These are phyloP conservation scores for Cyrtonyx montezumae DNA, from an alignment of 2,113 vertebrate species.

Conservation along the genomic window DNA sequence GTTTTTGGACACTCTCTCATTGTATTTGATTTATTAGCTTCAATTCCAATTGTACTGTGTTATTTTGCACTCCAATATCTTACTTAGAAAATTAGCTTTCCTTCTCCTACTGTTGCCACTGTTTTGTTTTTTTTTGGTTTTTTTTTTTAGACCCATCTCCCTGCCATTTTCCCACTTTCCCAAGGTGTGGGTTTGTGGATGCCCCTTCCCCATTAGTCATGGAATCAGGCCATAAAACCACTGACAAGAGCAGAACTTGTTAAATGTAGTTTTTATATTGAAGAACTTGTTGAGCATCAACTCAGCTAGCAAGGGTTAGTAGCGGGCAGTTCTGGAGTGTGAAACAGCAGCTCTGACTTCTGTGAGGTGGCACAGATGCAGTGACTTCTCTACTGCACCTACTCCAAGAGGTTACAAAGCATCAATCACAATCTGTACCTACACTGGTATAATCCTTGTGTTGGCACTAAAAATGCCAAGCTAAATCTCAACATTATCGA, in stretches of 20 bases:
- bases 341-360: background rate
- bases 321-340: background rate
- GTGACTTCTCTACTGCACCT: background rate
- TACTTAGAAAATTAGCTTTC: too few relatives aligned
- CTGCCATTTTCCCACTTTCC: too few relatives aligned
- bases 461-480: background rate
- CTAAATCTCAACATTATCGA: constrained; percentile 30
- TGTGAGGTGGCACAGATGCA: background rate
- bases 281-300: background rate
- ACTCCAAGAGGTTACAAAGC: background rate
- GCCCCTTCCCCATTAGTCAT: too few relatives aligned
- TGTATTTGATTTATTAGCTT: too few relatives aligned
- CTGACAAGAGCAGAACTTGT: background rate
- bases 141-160: too few relatives aligned
- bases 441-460: background rate
- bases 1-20: too few relatives aligned
- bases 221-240: too few relatives aligned
- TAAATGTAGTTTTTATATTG: background rate
- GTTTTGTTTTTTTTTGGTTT: too few relatives aligned
- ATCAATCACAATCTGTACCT: background rate
- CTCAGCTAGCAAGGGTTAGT: fast-evolving
- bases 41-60: too few relatives aligned
- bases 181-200: too few relatives aligned
- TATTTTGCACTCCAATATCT: too few relatives aligned
- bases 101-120: too few relatives aligned